Percentiles rank a stretch among this genome's conserved stretches.
Evolutionary conservation across 2,888 invertebrate genomes (phyloP).

Genomic region (Epinotia nisella): DNA sequence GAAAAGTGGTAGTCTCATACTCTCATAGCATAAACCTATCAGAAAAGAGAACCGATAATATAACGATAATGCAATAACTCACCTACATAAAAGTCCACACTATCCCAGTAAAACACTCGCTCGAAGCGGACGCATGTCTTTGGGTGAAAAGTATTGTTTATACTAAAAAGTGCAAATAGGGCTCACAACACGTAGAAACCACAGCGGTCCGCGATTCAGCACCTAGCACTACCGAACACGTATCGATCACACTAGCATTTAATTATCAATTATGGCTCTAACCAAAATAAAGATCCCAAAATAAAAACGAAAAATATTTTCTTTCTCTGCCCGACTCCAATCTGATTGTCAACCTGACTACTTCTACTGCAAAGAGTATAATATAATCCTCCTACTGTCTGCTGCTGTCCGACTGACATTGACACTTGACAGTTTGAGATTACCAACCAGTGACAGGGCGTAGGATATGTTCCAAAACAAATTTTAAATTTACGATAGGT

Average conservation of each 20-base stretch:
- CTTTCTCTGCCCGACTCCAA: constrained; percentile 14
- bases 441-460: neutral
- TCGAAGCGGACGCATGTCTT: constrained; percentile 31
- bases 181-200: constrained; percentile 22
- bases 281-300: constrained; percentile 9
- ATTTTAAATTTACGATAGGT: too few relatives aligned
- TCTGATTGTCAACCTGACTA: constrained; percentile 13
- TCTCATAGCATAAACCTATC: constrained; percentile 4
- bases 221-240: neutral
- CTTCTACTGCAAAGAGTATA: too few relatives aligned
- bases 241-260: constrained; percentile 5
- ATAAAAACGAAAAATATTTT: constrained; percentile 20
- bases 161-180: constrained; percentile 24
- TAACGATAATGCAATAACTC: constrained; percentile 12
- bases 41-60: neutral
- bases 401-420: constrained; percentile 16
- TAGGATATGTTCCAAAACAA: constrained; percentile 3
- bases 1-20: constrained; percentile 48
- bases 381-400: neutral
- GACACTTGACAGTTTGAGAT: constrained; percentile 10
- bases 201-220: constrained; percentile 7
- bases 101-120: constrained; percentile 13
- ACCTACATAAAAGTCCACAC: constrained; percentile 40
- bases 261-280: constrained; percentile 9
- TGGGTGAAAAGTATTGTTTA: constrained; percentile 26